Evolutionary conservation across 2,888 invertebrate species (phyloP), one percentile per base, ranked within the genome.

Genomic region (Arge pagana): DNA sequence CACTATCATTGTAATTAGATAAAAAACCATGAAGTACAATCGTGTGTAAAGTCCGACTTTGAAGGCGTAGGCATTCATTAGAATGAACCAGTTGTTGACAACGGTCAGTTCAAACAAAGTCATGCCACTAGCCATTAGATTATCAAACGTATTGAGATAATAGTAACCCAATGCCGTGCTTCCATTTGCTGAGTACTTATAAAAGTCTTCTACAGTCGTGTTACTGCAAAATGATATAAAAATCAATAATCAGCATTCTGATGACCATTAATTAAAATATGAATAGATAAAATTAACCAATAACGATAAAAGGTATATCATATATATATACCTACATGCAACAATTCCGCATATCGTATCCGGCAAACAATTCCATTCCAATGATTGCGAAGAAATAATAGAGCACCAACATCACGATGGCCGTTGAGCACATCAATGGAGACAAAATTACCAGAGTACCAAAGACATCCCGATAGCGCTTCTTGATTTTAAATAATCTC

Each of bases 71-170:
- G 88, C 93, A 71, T 93, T 90, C 94, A 94, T 94, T 18, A 92
- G 83, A 52, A 93, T 89, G 67, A 93, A 93, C 94, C 94, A 94
- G 77, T 93, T 93, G 76, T 93, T 94, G 52, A 93, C 92, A 8
- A 93, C 92, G 0, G 93, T 93, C 64, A 93, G 78, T 77, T 93
- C 93, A 78, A 93, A 94, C 59, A 94, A 78, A 0, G 93, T 93
- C 57, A 93, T 90, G 39, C 86, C 85, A 67, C 89, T 88, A 5
- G 85, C 84, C 54, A 90, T 78, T 10, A 93, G 79, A 78, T 92
- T 87, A 69, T 87, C 84, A 77, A 93, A 93, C 65, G 88, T 91
- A 77, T 93, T 93, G 39, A 93, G 79, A 72, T 92, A 93, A 75
- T 93, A 93, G 77, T 88, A 91, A n/a, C 90, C 89, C 43, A 88